Evolutionary conservation across 1,140 invertebrate species (phyloP), one percentile per base, ranked within the genome.

Genomic region (Andricus grossulariae): DNA sequence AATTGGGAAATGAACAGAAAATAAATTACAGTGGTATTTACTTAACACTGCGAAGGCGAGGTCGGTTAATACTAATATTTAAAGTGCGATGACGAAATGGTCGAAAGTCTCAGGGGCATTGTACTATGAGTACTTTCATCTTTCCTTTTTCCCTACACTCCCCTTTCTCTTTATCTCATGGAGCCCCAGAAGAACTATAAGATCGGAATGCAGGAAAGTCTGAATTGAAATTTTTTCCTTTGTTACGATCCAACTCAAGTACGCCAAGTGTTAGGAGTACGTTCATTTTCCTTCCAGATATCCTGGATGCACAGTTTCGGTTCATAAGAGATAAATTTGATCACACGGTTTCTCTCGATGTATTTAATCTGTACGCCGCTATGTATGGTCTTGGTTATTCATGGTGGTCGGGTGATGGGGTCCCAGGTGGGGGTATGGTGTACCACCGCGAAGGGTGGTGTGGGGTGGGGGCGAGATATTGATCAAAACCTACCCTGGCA

Each of bases 401-500:
- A 90, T 89, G 88, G 88, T 89, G 88, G 86, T 90, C 84, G 85
- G 86, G 82, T 82, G 85, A 86, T 87, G 86, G 85, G 83, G 86
- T 82, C 78, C 78, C 72, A 72, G 55, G 86, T 80, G 85, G 85
- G 88, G 83, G 85, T 79, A 89, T 89, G 89, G 86, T 88, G 87
- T 90, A 88, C 87, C 86, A 85, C 86, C 81, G 81, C 82, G 86
- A 83, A 88, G 85, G 84, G 83, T 86, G 82, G 76, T 79, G 85
- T 82, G 84, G 85, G 85, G 88, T 88, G 88, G 90, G 87, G 88
- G 86, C 87, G 88, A 91, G 90, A 91, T 91, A 91, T 91, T 91
- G 90, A 91, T 91, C 90, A 91, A 91, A 91, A 91, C 86, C 90
- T 90, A 90, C 89, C 90, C 90, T 91, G 89, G 89, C 90, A 91